Evolutionary conservation across 2,113 vertebrate species (phyloP), one percentile per base, ranked within the genome.

Genomic region (Tragelaphus scriptus): DNA sequence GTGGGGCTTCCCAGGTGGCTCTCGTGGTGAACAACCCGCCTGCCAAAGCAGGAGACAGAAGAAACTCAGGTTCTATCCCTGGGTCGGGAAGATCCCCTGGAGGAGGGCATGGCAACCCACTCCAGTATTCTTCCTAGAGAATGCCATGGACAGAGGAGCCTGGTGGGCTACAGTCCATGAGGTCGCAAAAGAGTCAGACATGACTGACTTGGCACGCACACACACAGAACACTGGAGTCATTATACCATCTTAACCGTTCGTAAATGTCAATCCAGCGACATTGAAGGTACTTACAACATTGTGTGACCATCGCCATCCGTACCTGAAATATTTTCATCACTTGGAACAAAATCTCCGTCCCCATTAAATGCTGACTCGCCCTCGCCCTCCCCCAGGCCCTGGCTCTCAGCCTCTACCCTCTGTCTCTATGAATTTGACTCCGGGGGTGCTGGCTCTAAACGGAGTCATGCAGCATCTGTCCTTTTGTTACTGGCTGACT

Each of bases 161-260:
- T 77, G 71, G 71, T 7, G 12, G 12, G 71, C 36, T 25, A 1
- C 23, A 44, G 71, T 26, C 71, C 36, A 77, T 0, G 23, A 7
- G 36, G 12, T 77, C 1, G 6, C 71, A 14, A 25, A 25, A 44
- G 71, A 25, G 71, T 44, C 71, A 25, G 71, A 44, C 36, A 2
- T 1, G 3, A 0, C 71, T 26, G 68, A 13, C 36, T 25, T 6
- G 26, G 71, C 23, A 0, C 0, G 3, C 71, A 44, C 36, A 77
- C 23, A 32, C 36, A 12, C 0, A 49, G 16, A 36, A 19, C 12
- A 15, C 19, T 0, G 9, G 15, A 44, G 30, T 25, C 12, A 16
- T 23, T 1, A 71, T 1, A 3, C 15, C 17, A 11, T 53, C 32
- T 17, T 32, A 23, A 25, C 63, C 80, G 1, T 13, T 71, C 1